These are phyloP conservation scores for Melanotaenia nigrans DNA, from an alignment of 2,797 vertebrate species.

Conservation along the genomic window DNA sequence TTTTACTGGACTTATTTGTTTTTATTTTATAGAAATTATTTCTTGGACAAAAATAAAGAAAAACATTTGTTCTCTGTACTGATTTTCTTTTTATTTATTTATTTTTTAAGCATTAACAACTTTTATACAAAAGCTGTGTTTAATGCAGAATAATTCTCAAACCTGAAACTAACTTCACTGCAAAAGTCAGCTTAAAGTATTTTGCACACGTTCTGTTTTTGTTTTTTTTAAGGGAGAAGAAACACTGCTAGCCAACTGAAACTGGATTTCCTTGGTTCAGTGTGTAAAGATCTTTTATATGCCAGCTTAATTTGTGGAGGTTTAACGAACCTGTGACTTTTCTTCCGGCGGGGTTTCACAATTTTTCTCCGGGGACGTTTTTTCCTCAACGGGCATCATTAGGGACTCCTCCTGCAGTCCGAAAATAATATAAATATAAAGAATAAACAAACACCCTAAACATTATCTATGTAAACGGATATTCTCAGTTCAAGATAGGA, in stretches of 20 bases:
- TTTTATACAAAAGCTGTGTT: no score
- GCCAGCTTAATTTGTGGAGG: no score
- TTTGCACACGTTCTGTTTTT: not conserved
- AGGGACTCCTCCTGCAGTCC: conserved; percentile 3
- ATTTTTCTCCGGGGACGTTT: no score
- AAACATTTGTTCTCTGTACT: no score
- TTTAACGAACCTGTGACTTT: not conserved
- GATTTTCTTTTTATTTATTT: no score
- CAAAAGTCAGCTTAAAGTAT: not conserved
- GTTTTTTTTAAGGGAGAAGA: not conserved
- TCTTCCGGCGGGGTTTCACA: not conserved
- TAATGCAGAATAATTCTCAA: no score
- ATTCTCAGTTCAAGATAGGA: not conserved
- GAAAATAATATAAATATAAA: not conserved
- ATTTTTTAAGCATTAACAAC: no score
- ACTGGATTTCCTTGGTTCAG: not conserved
- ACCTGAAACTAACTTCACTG: no score
- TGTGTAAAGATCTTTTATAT: no score
- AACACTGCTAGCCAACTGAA: not conserved
- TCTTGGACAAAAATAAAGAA: no score
- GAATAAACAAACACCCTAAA: not conserved
- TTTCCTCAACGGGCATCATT: not conserved
- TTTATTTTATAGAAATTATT: no score
- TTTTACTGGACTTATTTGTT: no score
- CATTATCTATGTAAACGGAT: not conserved